These are phyloP conservation scores for Eptesicus fuscus DNA, from an alignment of 2,113 vertebrate species.

Conservation along the genomic window DNA sequence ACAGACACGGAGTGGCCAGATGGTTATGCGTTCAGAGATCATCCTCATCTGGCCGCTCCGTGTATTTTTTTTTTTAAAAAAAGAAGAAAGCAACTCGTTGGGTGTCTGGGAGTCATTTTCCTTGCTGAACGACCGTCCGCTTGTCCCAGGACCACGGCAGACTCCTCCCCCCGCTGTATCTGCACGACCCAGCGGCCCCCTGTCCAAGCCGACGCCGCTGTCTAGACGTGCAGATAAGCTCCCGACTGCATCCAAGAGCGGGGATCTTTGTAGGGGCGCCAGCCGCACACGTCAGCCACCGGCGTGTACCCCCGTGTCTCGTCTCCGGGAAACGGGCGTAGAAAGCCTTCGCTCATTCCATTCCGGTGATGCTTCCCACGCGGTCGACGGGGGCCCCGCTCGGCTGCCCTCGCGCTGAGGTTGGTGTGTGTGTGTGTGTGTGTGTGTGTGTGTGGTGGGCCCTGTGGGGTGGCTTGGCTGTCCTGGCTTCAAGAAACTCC, in stretches of 20 bases:
- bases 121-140: too few relatives aligned
- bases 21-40: too few relatives aligned
- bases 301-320: rapidly evolving
- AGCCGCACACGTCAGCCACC: rapidly evolving
- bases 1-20: too few relatives aligned
- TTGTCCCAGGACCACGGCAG: rapidly evolving
- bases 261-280: rapidly evolving
- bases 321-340: rapidly evolving
- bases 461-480: rapidly evolving
- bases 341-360: rapidly evolving
- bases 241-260: background rate
- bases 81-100: rapidly evolving
- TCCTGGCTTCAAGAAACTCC: rapidly evolving
- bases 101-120: background rate
- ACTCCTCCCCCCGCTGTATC: background rate
- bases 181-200: rapidly evolving
- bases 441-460: too few relatives aligned
- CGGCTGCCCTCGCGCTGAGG: too few relatives aligned
- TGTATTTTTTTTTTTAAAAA: too few relatives aligned
- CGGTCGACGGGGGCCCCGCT: background rate
- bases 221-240: background rate
- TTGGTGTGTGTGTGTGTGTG: too few relatives aligned
- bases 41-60: too few relatives aligned
- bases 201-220: background rate
- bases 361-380: rapidly evolving